A percentile compares a stretch with the other conserved stretches of the same genome.
Conservation (phyloP, 2,113 vertebrate genomes). For the Abramis brama region DNA sequence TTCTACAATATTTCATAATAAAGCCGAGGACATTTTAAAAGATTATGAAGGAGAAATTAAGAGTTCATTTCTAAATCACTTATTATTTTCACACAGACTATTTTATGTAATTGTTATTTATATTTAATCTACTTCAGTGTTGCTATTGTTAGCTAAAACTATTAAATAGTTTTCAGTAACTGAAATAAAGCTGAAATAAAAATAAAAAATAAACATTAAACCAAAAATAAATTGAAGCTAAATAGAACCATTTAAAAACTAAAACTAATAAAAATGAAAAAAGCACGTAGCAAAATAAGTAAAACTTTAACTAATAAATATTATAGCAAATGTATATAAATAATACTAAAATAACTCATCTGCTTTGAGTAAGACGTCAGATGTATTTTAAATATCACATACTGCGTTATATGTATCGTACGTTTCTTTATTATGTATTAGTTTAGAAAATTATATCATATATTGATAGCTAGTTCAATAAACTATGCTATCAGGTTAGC, state of each 20-base stretch:
- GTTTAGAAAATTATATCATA: not conserved
- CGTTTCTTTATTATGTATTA: not conserved
- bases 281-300: too few relatives aligned
- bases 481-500: not conserved
- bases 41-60: too few relatives aligned
- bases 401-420: too few relatives aligned
- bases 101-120: not conserved
- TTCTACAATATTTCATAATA: not conserved
- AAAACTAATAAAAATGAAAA: not conserved
- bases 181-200: not conserved
- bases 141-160: too few relatives aligned
- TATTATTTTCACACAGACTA: too few relatives aligned
- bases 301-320: too few relatives aligned
- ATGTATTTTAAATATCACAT: not conserved
- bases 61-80: too few relatives aligned
- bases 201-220: not conserved
- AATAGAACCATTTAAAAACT: not conserved
- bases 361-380: not conserved
- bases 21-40: too few relatives aligned
- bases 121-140: not conserved
- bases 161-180: too few relatives aligned
- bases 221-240: not conserved
- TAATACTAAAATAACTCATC: not conserved
- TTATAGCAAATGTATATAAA: not conserved
- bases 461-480: not conserved